Conservation (phyloP, 1,140 invertebrate species). For the Scaptomyza montana region DNA sequence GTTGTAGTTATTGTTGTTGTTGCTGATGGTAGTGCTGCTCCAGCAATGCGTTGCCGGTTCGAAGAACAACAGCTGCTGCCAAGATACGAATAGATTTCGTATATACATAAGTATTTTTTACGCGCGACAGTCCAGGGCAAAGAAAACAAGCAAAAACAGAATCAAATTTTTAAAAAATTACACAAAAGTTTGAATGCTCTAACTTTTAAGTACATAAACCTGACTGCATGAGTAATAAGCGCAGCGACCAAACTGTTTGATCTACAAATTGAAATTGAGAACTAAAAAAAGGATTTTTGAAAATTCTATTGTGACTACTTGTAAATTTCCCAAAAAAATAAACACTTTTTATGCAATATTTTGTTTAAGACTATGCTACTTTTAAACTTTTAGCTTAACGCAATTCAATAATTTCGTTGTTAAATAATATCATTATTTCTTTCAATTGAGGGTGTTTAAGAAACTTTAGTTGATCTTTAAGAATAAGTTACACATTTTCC, state of each 20-base stretch:
- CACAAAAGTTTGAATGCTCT: constrained; percentile 19
- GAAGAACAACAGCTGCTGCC: constrained; percentile 66
- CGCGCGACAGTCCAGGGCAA: constrained; percentile 56
- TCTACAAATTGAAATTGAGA: not conserved
- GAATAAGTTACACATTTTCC: not conserved
- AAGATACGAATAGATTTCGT: constrained; percentile 56
- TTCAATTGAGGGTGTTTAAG: too few species aligned
- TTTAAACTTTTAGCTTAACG: too few species aligned
- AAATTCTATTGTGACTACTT: too few species aligned
- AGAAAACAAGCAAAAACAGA: constrained; percentile 36
- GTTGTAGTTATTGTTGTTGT: constrained; percentile 17
- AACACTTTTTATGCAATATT: too few species aligned
- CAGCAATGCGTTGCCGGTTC: constrained; percentile 50
- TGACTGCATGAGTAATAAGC: too few species aligned
- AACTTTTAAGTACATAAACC: not conserved
- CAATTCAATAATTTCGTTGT: too few species aligned
- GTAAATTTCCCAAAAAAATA: too few species aligned
- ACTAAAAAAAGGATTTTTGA: not conserved
- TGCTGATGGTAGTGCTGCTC: constrained; percentile 8
- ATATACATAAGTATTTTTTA: constrained; percentile 58
- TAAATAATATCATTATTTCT: too few species aligned
- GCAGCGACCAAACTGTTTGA: too few species aligned
- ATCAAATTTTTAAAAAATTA: not conserved
- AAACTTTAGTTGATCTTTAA: not conserved
- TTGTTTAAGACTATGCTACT: too few species aligned